Evolutionary conservation across 2,113 vertebrate species (phyloP).

Genomic region (Meleagris gallopavo): DNA sequence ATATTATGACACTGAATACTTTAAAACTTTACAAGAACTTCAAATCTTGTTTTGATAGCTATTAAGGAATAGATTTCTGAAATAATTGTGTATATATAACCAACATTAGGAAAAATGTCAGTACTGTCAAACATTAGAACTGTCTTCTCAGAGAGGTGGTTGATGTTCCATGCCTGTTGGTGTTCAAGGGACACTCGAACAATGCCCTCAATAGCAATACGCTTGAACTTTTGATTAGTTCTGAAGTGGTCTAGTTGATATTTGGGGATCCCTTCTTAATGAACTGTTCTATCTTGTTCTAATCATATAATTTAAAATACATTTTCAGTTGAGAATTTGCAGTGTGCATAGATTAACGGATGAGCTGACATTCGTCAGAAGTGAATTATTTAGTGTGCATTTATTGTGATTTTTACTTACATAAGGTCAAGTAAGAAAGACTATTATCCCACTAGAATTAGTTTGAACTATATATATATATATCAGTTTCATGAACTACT

Average conservation of each 20-base stretch:
- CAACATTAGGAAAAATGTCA: background rate
- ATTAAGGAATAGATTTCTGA: background rate
- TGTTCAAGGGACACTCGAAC: background rate
- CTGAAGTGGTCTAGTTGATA: background rate
- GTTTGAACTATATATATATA: background rate
- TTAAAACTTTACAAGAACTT: background rate
- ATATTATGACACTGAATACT: background rate
- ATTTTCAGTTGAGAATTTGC: background rate
- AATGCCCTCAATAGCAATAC: background rate
- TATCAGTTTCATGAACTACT: background rate
- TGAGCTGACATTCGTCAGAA: background rate
- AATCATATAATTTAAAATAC: background rate
- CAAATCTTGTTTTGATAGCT: background rate
- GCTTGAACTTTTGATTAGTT: background rate
- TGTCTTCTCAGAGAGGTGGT: background rate
- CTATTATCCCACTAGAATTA: background rate
- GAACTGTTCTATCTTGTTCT: background rate
- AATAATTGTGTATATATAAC: background rate
- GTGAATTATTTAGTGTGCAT: background rate
- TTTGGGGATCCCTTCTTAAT: background rate
- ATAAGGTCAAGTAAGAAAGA: accelerated
- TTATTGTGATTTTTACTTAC: background rate
- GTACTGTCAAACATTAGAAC: background rate
- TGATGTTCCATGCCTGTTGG: background rate
- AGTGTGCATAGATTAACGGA: background rate